Evolutionary conservation across 2,888 invertebrate genomes (phyloP).

Genomic region (Proisotoma minuta): DNA sequence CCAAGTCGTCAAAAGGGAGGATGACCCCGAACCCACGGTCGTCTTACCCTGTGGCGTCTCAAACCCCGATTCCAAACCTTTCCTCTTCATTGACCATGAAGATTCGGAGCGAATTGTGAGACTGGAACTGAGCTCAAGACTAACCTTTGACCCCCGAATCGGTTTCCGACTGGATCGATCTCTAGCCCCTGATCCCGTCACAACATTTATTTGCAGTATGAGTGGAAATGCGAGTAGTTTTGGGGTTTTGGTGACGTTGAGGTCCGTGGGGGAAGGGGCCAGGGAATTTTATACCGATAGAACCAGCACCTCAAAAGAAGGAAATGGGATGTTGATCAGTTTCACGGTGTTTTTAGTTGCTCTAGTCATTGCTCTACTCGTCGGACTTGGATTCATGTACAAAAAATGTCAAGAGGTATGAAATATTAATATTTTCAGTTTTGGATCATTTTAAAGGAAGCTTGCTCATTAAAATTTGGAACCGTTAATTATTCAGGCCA

Average conservation of each 20-base stretch:
- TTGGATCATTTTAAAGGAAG: not conserved
- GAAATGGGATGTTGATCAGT: conserved; percentile 28
- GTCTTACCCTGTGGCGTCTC: conserved; percentile 36
- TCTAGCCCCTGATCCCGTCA: conserved; percentile 30
- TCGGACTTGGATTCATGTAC: conserved; percentile 35
- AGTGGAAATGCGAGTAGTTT: conserved; percentile 38
- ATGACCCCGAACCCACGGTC: conserved; percentile 28
- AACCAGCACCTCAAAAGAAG: too few relatives aligned
- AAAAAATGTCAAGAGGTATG: conserved; percentile 38
- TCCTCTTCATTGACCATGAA: conserved; percentile 36
- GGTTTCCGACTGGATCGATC: conserved; percentile 36
- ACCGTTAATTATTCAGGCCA: conserved; percentile 22
- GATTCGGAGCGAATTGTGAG: conserved; percentile 35
- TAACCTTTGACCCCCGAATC: conserved; percentile 33
- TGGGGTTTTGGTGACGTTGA: conserved; percentile 37
- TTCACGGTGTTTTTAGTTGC: conserved; percentile 35
- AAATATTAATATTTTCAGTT: not conserved
- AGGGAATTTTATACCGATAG: conserved; percentile 11
- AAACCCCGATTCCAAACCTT: conserved; percentile 38
- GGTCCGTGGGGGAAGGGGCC: conserved; percentile 22
- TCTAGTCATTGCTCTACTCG: conserved; percentile 39
- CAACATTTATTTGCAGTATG: conserved; percentile 40
- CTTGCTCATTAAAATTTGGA: not conserved
- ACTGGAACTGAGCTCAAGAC: conserved; percentile 26
- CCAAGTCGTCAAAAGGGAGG: conserved; percentile 32